Evolutionary conservation across 2,797 vertebrate genomes (phyloP).

Genomic region (Heteromormyrus szaboi): DNA sequence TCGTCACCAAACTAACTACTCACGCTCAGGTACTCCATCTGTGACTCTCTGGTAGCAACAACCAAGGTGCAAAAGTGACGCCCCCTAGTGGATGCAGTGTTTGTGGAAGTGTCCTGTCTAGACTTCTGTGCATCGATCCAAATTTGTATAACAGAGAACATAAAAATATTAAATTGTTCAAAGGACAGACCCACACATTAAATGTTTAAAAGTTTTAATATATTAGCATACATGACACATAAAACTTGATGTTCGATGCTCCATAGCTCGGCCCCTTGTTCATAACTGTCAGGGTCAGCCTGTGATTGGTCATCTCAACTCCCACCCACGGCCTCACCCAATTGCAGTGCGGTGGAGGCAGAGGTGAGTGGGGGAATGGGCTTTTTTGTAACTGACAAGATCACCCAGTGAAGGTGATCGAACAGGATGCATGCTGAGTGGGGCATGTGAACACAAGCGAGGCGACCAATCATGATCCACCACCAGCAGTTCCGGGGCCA

Average conservation of each 20-base stretch:
- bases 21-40: not conserved
- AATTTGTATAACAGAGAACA: not conserved
- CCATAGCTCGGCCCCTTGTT: not conserved
- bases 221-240: constrained; percentile 50
- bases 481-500: not conserved
- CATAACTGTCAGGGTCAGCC: not conserved
- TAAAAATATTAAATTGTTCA: not conserved
- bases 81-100: not conserved
- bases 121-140: not conserved
- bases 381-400: not conserved
- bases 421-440: not conserved
- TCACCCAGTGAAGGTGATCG: not conserved
- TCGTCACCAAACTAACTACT: not conserved
- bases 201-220: constrained; percentile 55
- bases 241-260: constrained; percentile 37
- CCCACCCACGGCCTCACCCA: not conserved
- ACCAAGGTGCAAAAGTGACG: not conserved
- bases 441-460: not conserved
- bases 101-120: not conserved
- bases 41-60: not conserved
- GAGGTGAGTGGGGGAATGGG: not conserved
- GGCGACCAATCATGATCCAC: not conserved
- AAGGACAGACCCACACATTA: constrained; percentile 10
- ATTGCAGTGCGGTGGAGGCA: not conserved
- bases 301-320: not conserved